A percentile compares a stretch with the other conserved stretches of the same genome.
Conservation (phyloP, 2,113 vertebrate genomes). For the Myotis yumanensis region DNA sequence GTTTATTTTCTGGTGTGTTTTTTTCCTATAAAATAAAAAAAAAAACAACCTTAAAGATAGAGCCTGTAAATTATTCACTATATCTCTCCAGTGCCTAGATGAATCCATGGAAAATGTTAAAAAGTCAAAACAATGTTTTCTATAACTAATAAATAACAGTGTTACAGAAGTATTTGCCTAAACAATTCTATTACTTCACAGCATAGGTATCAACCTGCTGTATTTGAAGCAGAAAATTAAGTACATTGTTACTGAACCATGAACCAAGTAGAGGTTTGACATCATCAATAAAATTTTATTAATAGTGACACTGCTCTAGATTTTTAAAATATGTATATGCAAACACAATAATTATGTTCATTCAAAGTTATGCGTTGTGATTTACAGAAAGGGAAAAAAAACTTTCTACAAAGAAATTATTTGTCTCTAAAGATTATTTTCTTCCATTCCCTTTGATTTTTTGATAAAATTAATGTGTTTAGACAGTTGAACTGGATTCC, state of each 20-base stretch:
- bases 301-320: background rate
- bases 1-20: background rate
- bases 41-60: background rate
- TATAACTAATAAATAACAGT: background rate
- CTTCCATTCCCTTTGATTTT: background rate
- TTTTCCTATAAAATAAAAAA: background rate
- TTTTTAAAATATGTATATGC: background rate
- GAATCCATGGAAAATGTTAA: background rate
- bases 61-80: background rate
- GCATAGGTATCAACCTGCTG: background rate
- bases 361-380: background rate
- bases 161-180: background rate
- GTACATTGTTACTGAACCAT: background rate
- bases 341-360: background rate
- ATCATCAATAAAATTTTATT: background rate
- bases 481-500: background rate
- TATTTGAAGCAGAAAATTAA: background rate
- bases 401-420: background rate
- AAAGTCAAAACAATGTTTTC: background rate
- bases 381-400: background rate
- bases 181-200: background rate
- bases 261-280: background rate
- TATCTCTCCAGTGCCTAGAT: background rate
- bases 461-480: background rate
- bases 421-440: slow-evolving; percentile 6